Evolutionary conservation across 1,140 invertebrate genomes (phyloP).

Genomic region (Rhynchophorus ferrugineus): DNA sequence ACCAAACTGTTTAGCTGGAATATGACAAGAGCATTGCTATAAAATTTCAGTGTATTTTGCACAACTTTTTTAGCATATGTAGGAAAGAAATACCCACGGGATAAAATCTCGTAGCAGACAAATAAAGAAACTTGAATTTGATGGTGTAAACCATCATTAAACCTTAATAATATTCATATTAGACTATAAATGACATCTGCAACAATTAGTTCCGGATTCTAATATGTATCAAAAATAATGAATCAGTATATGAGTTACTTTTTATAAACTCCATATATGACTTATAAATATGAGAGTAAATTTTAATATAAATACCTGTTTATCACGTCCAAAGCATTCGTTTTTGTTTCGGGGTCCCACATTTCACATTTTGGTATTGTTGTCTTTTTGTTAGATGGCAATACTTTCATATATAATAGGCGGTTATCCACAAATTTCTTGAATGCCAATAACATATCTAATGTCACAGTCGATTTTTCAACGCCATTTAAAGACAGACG

Average conservation of each 20-base stretch:
- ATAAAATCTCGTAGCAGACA: too few relatives aligned
- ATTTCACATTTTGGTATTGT: constrained; percentile 65
- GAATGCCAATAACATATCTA: constrained; percentile 62
- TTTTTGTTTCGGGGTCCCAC: constrained; percentile 45
- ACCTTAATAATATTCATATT: too few relatives aligned
- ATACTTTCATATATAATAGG: constrained; percentile 53
- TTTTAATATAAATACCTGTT: constrained; percentile 13
- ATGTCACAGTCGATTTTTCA: constrained; percentile 54
- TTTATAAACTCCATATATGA: too few relatives aligned
- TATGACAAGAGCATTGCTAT: too few relatives aligned
- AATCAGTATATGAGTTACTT: too few relatives aligned
- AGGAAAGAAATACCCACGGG: too few relatives aligned
- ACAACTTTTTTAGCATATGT: too few relatives aligned
- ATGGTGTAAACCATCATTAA: too few relatives aligned
- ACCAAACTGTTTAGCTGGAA: too few relatives aligned
- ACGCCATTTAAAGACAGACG: constrained; percentile 62
- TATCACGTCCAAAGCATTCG: constrained; percentile 37
- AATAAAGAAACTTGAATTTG: too few relatives aligned
- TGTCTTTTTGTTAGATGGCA: constrained; percentile 56
- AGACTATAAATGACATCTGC: neutral
- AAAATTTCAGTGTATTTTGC: too few relatives aligned
- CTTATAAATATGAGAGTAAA: too few relatives aligned
- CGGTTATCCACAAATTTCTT: constrained; percentile 55
- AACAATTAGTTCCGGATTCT: neutral
- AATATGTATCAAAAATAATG: neutral